phyloP scores from a whole-genome alignment of 2,888 invertebrate genomes.

The Sussaba pulchella region DNA sequence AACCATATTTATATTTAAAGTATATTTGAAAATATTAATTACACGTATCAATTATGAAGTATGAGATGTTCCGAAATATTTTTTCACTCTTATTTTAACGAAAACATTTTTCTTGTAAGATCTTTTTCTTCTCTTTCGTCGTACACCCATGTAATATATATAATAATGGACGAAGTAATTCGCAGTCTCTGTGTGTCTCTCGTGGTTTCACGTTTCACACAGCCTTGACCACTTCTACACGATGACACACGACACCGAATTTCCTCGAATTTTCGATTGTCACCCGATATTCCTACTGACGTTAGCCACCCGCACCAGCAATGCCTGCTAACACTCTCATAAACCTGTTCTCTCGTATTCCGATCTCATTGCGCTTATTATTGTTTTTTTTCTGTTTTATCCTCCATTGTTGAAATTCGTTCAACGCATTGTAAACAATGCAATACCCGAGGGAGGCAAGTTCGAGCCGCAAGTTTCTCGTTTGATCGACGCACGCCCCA shows the following conservation, averaged over 20 bases:
- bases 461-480: background rate
- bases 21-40: too few relatives aligned
- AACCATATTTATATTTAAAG: too few relatives aligned
- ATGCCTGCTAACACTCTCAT: too few relatives aligned
- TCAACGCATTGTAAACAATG: background rate
- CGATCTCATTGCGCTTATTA: background rate
- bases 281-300: conserved; percentile 17
- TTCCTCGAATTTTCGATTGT: conserved; percentile 27
- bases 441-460: background rate
- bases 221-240: background rate
- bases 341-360: background rate
- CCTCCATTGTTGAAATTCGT: background rate
- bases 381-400: background rate
- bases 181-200: background rate
- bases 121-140: background rate
- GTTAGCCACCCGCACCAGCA: too few relatives aligned
- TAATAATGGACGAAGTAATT: conserved; percentile 17
- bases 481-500: background rate
- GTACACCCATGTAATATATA: too few relatives aligned
- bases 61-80: background rate
- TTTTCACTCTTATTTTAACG: background rate
- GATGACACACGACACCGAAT: conserved; percentile 23
- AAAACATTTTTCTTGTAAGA: background rate
- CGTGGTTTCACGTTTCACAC: conserved; percentile 14
- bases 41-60: background rate